These are phyloP conservation scores for Fratercula arctica DNA, from an alignment of 2,797 vertebrate genomes.

Conservation along the genomic window DNA sequence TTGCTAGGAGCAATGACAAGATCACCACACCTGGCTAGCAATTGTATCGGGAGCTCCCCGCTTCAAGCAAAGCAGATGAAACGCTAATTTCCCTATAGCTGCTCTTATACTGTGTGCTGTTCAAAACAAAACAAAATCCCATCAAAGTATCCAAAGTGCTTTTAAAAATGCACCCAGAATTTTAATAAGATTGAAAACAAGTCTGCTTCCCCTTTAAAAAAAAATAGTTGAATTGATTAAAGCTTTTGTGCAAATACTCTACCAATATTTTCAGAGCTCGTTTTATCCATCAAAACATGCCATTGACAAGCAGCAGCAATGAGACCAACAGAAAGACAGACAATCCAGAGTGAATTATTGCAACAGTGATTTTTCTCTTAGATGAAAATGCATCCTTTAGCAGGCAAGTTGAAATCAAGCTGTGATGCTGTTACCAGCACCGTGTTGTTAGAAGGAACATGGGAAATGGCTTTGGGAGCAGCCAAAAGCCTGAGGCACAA, in stretches of 20 bases:
- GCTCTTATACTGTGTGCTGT: not conserved
- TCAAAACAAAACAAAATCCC: not conserved
- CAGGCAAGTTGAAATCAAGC: not conserved
- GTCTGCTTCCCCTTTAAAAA: not conserved
- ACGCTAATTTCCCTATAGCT: not conserved
- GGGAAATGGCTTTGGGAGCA: not conserved
- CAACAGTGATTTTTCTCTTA: not conserved
- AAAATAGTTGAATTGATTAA: not conserved
- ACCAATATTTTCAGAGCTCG: not conserved
- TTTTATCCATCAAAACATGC: not conserved
- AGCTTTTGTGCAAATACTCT: not conserved
- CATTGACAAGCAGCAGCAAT: not conserved
- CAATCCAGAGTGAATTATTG: not conserved
- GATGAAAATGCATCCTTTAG: not conserved
- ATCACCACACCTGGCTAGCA: slow-evolving; percentile 40
- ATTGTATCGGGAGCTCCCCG: not conserved
- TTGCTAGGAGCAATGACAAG: slow-evolving; percentile 37
- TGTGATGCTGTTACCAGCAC: not conserved
- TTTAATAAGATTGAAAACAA: not conserved
- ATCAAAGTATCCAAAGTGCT: not conserved
- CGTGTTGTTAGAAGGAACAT: not conserved
- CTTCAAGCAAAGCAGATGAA: slow-evolving; percentile 1
- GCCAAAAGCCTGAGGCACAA: not conserved
- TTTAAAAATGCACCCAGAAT: not conserved
- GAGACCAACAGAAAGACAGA: not conserved